Percentiles rank a stretch among this genome's conserved stretches.
phyloP scores from a whole-genome alignment of 2,113 vertebrate species.

The Catharus fuscescens region DNA sequence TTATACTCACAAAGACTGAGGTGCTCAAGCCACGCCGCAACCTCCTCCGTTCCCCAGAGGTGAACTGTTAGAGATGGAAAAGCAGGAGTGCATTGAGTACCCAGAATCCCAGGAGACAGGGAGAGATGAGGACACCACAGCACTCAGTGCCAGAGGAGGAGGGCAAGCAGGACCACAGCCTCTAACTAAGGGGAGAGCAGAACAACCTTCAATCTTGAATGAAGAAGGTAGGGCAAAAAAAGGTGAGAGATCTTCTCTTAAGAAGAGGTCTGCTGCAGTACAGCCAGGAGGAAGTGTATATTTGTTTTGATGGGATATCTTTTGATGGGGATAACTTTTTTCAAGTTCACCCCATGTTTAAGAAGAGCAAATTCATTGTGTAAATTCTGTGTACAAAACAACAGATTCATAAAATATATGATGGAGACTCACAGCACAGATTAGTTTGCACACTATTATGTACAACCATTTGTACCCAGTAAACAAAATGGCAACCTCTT shows the following conservation, averaged over 20 bases:
- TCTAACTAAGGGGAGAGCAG: background rate
- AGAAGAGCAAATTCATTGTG: background rate
- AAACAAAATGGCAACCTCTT: background rate
- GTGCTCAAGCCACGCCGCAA: conserved; percentile 94
- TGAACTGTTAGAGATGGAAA: conserved; percentile 88
- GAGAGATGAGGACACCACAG: conserved; percentile 42
- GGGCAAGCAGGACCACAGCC: background rate
- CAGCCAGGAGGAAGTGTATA: background rate
- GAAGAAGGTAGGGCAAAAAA: background rate
- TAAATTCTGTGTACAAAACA: background rate
- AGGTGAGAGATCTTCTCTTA: conserved; percentile 23
- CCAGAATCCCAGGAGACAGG: conserved; percentile 69
- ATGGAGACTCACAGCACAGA: background rate
- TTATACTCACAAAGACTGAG: conserved; percentile 97
- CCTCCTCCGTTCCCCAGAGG: conserved; percentile 97
- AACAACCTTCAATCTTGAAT: background rate
- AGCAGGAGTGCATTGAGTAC: conserved; percentile 77
- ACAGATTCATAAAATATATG: background rate
- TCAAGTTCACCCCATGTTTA: background rate
- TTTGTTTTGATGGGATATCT: background rate
- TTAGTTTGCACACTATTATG: background rate
- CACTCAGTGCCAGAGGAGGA: background rate
- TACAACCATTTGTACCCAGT: background rate
- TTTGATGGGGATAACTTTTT: background rate
- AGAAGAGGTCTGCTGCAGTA: conserved; percentile 11